Conservation (phyloP, 2,797 vertebrate genomes). For the Sebastolobus altivelis region DNA sequence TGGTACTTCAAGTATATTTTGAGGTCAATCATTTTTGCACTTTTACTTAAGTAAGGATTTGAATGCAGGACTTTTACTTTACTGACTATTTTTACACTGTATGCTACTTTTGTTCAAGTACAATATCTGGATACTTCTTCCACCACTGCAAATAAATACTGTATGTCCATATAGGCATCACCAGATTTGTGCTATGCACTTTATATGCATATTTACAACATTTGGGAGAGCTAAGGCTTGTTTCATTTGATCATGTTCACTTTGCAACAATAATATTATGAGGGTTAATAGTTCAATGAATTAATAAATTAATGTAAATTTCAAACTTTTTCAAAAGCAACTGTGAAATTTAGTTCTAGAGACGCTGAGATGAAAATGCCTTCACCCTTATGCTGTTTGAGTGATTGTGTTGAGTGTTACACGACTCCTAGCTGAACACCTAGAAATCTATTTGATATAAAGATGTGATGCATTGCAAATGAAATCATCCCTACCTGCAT, state of each 20-base stretch:
- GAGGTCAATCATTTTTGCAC: too few relatives aligned
- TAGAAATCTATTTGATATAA: slow-evolving; percentile 26
- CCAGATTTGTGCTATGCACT: not conserved
- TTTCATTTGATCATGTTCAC: not conserved
- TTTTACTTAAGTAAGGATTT: too few relatives aligned
- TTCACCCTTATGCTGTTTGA: not conserved
- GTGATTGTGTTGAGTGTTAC: not conserved
- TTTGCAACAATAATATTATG: not conserved
- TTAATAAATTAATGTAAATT: not conserved
- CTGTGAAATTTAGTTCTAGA: not conserved
- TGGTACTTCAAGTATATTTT: too few relatives aligned
- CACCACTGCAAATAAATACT: not conserved
- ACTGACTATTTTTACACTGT: too few relatives aligned
- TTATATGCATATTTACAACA: not conserved
- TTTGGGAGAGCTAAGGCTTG: not conserved
- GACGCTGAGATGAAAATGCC: not conserved
- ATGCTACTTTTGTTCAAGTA: too few relatives aligned
- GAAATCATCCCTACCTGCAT: slow-evolving; percentile 82
- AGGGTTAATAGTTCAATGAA: not conserved
- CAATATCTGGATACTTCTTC: too few relatives aligned
- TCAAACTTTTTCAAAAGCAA: not conserved
- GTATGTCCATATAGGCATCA: not conserved
- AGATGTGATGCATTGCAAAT: slow-evolving; percentile 32
- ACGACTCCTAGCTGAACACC: not conserved
- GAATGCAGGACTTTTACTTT: too few relatives aligned